A percentile compares a stretch with the other conserved stretches of the same genome.
Evolutionary conservation across 2,113 vertebrate genomes (phyloP).

Genomic region (Benitochromis conjunctus): DNA sequence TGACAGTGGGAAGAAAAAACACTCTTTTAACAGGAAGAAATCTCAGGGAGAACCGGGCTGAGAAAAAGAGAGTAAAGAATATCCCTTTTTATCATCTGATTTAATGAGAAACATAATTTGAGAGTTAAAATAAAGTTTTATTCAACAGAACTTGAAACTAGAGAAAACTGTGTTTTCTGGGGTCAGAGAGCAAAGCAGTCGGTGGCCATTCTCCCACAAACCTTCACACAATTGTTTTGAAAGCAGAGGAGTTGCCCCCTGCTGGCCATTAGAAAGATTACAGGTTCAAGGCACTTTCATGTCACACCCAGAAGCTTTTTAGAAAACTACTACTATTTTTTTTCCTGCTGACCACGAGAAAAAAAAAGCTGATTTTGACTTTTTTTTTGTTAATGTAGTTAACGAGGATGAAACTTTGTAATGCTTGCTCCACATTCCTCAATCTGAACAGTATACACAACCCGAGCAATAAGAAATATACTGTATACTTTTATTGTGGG

Average conservation of each 20-base stretch:
- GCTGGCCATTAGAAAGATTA: neutral
- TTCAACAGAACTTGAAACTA: neutral
- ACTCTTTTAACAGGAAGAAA: neutral
- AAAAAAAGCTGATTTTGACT: neutral
- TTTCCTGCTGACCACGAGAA: neutral
- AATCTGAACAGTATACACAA: neutral
- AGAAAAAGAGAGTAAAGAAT: neutral
- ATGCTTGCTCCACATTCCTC: neutral
- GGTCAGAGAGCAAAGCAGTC: neutral
- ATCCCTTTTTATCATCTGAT: neutral
- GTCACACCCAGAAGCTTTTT: accelerated
- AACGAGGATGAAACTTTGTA: neutral
- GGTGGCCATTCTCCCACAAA: neutral
- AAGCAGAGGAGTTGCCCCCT: neutral
- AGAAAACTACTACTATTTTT: too few relatives aligned
- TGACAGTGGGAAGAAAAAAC: neutral
- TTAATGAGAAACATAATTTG: neutral
- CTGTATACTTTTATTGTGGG: neutral
- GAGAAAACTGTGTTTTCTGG: neutral
- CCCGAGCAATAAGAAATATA: neutral
- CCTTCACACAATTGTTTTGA: neutral
- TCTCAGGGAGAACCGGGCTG: neutral
- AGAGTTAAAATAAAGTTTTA: neutral
- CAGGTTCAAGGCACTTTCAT: neutral
- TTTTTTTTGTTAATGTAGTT: neutral